Base-by-base conservation (phyloP, 2,797 vertebrate species). In the Eulemur rubriventer region DNA sequence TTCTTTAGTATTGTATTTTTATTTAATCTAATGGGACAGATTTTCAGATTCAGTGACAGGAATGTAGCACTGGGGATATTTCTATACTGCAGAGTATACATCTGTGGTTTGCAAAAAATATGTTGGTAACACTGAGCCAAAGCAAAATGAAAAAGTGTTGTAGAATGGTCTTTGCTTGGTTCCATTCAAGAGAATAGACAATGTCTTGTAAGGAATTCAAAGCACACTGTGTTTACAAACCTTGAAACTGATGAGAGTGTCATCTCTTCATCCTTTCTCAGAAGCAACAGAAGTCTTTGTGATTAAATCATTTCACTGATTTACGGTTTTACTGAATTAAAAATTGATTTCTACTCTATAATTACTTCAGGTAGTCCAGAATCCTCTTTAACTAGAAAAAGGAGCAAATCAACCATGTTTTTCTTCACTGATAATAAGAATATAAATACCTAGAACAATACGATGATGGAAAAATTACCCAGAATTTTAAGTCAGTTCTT, bases 161-260 rank as follows among this genome's bases (percentile, higher is more conserved):
- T 20, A 83, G 52, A 48, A 84, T 70, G 69, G n/a, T 3, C 11
- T 96, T 94, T 88, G 17, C 38, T 95, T 96, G 12, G 50, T 82
- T 43, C 55, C 24, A 41, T 69, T 65, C 35, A 85, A 6, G 33
- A 35, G 20, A 91, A 86, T 7, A 76, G 43, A 92, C 59, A 2
- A 33, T 91, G 95, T 84, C 87, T 84, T 85, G 2, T 50, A 84
- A 92, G 24, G 46, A 94, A 92, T 94, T 92, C 7, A 84, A 85
- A 92, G 33, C n/a, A 67, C 0, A 0, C 38, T 41, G 5, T 63
- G 5, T 94, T 96, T 92, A 88, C 10, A 73, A 85, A 92, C 33
- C 41, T 48, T 82, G 50, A 89, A 93, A 88, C 4, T 88, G 10
- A 61, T 14, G 6, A 84, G 22, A 73, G 18, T 10, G 16, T 90